These are phyloP conservation scores for Ligdia adustata DNA, from an alignment of 2,888 invertebrate genomes.

Conservation along the genomic window DNA sequence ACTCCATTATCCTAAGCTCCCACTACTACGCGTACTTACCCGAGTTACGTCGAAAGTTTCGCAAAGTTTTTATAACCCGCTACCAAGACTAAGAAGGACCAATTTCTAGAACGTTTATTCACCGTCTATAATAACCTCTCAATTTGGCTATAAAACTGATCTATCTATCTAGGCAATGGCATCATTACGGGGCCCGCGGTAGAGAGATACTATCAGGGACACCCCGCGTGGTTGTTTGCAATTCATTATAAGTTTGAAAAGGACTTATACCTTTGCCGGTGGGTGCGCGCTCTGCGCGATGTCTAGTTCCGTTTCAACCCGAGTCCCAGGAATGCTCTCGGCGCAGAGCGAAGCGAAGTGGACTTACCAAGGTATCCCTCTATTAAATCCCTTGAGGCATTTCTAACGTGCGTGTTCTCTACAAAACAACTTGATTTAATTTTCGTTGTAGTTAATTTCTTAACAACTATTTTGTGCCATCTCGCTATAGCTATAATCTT, in stretches of 20 bases:
- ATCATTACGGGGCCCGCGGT: conserved; percentile 32
- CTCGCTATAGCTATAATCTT: conserved; percentile 3
- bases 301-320: conserved; percentile 17
- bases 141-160: conserved; percentile 21
- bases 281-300: conserved; percentile 17
- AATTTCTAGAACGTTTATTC: conserved; percentile 20
- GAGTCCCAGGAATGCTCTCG: conserved; percentile 19
- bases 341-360: conserved; percentile 23
- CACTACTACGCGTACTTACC: neutral
- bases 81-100: conserved; percentile 2
- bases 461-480: conserved; percentile 1
- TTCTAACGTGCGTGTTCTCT: conserved; percentile 23
- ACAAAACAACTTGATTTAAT: no score
- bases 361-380: conserved; percentile 23
- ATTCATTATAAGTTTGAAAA: conserved; percentile 51
- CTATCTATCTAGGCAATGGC: conserved; percentile 18
- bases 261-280: conserved; percentile 42
- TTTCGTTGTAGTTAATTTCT: no score
- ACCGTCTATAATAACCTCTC: conserved; percentile 19
- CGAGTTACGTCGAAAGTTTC: conserved; percentile 1
- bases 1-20: neutral
- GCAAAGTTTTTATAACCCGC: conserved; percentile 9
- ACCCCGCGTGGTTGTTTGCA: conserved; percentile 40
- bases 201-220: conserved; percentile 38
- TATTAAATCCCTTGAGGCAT: conserved; percentile 30